These are phyloP conservation scores for Aricia agestis DNA, from an alignment of 1,140 invertebrate species.

Conservation along the genomic window DNA sequence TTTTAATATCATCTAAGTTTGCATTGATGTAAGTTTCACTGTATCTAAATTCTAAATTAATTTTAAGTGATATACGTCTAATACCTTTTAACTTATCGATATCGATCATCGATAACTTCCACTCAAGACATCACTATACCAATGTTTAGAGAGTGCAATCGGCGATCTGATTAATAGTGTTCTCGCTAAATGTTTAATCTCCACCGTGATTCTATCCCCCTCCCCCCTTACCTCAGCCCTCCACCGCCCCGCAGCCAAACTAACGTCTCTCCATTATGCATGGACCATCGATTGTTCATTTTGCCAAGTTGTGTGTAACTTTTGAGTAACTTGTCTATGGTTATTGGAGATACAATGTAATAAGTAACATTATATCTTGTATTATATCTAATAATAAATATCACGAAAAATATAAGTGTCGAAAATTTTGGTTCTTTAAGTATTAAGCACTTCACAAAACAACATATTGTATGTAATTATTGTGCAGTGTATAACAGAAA, in stretches of 20 bases:
- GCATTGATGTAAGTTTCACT: too few relatives aligned
- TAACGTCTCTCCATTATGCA: slow-evolving; percentile 54
- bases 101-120: slow-evolving; percentile 30
- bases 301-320: slow-evolving; percentile 24
- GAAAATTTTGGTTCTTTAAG: too few relatives aligned
- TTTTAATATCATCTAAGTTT: too few relatives aligned
- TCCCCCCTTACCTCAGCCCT: slow-evolving; percentile 13
- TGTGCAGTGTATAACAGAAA: too few relatives aligned
- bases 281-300: slow-evolving; percentile 52
- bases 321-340: not conserved
- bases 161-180: slow-evolving; percentile 74
- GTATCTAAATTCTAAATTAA: too few relatives aligned
- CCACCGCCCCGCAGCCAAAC: slow-evolving; percentile 39
- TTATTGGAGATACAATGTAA: too few relatives aligned
- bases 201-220: slow-evolving; percentile 51
- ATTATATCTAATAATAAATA: too few relatives aligned
- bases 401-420: too few relatives aligned
- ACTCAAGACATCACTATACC: slow-evolving; percentile 35
- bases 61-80: not conserved
- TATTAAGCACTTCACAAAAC: too few relatives aligned
- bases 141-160: slow-evolving; percentile 71
- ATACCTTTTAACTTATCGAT: slow-evolving; percentile 25
- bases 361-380: too few relatives aligned
- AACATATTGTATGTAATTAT: too few relatives aligned
- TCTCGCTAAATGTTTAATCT: slow-evolving; percentile 72